Conservation (phyloP, 2,888 invertebrate genomes). For the Conistra vaccinii region DNA sequence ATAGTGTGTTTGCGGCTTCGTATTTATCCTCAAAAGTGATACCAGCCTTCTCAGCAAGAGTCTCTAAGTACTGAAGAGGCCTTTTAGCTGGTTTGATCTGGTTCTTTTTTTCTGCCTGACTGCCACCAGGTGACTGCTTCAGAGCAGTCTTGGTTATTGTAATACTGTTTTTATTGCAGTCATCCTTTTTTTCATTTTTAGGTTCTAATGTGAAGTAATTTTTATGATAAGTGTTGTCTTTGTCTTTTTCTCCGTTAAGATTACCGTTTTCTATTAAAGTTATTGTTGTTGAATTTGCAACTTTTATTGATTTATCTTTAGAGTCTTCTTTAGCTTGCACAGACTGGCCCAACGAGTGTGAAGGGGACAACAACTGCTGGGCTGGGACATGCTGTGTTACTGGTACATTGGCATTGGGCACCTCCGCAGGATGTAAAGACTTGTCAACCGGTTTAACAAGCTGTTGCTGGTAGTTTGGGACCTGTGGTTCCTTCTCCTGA, state of each 20-base stretch:
- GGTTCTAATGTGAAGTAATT: slow-evolving; percentile 87
- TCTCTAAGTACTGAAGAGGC: slow-evolving; percentile 93
- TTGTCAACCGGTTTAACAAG: slow-evolving; percentile 80
- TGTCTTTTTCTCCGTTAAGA: slow-evolving; percentile 83
- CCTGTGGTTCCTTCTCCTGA: slow-evolving; percentile 83
- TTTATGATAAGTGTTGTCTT: slow-evolving; percentile 83
- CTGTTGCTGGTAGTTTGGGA: slow-evolving; percentile 79
- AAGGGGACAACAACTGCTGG: slow-evolving; percentile 82
- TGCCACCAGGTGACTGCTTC: slow-evolving; percentile 81
- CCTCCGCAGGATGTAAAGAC: slow-evolving; percentile 72
- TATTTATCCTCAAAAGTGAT: slow-evolving; percentile 94
- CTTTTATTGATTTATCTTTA: slow-evolving; percentile 86
- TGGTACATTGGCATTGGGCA: slow-evolving; percentile 76
- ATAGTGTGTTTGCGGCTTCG: slow-evolving; percentile 92
- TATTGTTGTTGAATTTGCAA: slow-evolving; percentile 86
- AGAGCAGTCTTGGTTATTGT: slow-evolving; percentile 86
- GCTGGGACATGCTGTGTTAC: slow-evolving; percentile 86
- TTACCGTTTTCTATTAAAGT: slow-evolving; percentile 85
- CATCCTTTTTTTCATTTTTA: slow-evolving; percentile 87
- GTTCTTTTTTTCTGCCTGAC: slow-evolving; percentile 81
- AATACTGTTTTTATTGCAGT: slow-evolving; percentile 88
- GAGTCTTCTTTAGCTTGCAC: slow-evolving; percentile 81
- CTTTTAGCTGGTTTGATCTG: slow-evolving; percentile 80
- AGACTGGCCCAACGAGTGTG: slow-evolving; percentile 76
- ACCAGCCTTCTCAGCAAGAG: slow-evolving; percentile 93